Evolutionary conservation across 2,113 vertebrate genomes (phyloP), one percentile per base, ranked within the genome.

Genomic region (Circaetus cinerascens): DNA sequence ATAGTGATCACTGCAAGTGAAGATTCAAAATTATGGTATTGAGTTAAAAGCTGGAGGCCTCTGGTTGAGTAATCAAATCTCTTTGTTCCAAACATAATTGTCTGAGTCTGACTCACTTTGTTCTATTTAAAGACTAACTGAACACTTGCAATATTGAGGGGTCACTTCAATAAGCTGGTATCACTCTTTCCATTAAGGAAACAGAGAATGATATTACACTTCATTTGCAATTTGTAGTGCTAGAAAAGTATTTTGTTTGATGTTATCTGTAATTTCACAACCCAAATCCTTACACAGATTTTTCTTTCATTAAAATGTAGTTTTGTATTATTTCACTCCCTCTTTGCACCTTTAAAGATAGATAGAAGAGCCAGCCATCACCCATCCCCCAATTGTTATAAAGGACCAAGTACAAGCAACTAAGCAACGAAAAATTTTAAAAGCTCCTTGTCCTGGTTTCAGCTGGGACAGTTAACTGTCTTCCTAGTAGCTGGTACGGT

Each of bases 101-200:
- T 38, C 32, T 55, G 74, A 93, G 43, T 72, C 46, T 96, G 80
- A 95, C 26, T 95, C 80, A 57, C 32, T 95, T 90, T 73, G 23
- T 78, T 83, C 91, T 97, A 87, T 92, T 96, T 95, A 86, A 96
- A 95, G 60, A 64, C 14, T 77, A 84, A 66, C 34, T 78, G 59
- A 86, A 86, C 55, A 9, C 40, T 76, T 83, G 27, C 26, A 72
- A 48, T 81, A 75, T 41, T 72, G 68, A 84, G 34, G 36, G 29
- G 23, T 74, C 27, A 51, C 41, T 93, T 92, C 88, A 87, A 36
- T 68, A 71, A 94, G 15, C 29, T 78, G 30, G 18, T 72, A 71
- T 75, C 29, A 74, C 4, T 34, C 4, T 80, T 88, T 46, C 25
- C 16, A 51, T 55, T 74, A 80, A 55, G n/a, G 46, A 96, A 87